These are phyloP conservation scores for Takifugu rubripes DNA, from an alignment of 2,797 vertebrate species.

Conservation along the genomic window DNA sequence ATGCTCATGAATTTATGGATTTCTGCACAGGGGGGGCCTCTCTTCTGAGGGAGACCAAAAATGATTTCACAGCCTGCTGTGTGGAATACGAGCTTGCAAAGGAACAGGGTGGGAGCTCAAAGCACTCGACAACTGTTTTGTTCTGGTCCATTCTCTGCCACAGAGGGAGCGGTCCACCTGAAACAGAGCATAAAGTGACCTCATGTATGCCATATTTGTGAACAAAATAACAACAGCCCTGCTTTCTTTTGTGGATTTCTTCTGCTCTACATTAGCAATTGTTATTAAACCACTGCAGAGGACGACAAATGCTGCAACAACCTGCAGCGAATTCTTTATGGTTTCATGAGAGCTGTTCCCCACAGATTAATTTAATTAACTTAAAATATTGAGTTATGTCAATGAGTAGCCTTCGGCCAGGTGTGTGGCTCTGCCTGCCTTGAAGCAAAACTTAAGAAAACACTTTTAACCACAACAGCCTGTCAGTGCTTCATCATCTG, in stretches of 20 bases:
- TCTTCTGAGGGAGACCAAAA: slow-evolving; percentile 66
- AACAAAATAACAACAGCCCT: slow-evolving; percentile 34
- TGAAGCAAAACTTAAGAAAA: no score
- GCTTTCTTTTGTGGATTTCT: slow-evolving; percentile 16
- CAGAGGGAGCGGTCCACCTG: slow-evolving; percentile 59
- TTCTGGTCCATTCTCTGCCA: slow-evolving; percentile 60
- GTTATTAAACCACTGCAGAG: no score
- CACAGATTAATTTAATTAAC: no score
- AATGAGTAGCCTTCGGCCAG: no score
- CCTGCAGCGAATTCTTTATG: no score
- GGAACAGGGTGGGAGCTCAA: slow-evolving; percentile 58
- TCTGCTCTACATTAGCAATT: not conserved
- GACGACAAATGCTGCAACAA: no score
- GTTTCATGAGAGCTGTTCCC: no score
- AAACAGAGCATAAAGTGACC: slow-evolving; percentile 52
- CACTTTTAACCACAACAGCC: no score
- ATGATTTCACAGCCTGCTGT: slow-evolving; percentile 72
- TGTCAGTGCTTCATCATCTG: no score
- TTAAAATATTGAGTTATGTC: no score
- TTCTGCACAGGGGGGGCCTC: slow-evolving; percentile 59
- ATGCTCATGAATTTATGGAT: slow-evolving; percentile 78
- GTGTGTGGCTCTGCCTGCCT: no score
- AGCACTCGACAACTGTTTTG: slow-evolving; percentile 64
- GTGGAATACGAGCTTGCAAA: slow-evolving; percentile 63
- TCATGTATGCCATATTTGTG: slow-evolving; percentile 35